Conservation (phyloP, 2,888 invertebrate species). For the Parasteatoda lunata region DNA sequence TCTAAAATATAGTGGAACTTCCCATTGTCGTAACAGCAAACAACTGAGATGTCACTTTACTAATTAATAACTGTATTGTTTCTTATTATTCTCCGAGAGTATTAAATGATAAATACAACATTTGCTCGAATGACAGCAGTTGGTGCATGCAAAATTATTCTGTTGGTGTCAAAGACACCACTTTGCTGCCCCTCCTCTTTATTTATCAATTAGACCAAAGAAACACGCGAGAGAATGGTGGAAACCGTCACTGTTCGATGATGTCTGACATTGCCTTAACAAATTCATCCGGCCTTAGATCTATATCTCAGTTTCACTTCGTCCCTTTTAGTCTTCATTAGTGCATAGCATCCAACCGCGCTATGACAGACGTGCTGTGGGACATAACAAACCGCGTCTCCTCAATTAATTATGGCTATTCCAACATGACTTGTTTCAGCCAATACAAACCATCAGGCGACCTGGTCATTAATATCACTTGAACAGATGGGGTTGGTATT, state of each 20-base stretch:
- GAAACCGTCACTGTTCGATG: neutral
- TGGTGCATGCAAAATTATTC: neutral
- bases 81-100: too few relatives aligned
- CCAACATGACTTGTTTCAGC: slow-evolving; percentile 41
- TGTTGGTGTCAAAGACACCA: slow-evolving; percentile 1
- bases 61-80: too few relatives aligned
- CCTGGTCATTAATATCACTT: slow-evolving; percentile 46
- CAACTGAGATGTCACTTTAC: too few relatives aligned
- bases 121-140: neutral
- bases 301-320: slow-evolving; percentile 15
- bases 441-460: slow-evolving; percentile 42
- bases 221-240: neutral
- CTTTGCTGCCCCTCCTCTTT: neutral
- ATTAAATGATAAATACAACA: too few relatives aligned
- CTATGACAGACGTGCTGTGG: slow-evolving; percentile 27
- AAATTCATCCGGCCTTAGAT: slow-evolving; percentile 1
- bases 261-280: neutral
- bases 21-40: too few relatives aligned
- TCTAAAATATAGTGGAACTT: too few relatives aligned
- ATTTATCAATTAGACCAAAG: neutral
- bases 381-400: slow-evolving; percentile 22
- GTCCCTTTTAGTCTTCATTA: slow-evolving; percentile 36
- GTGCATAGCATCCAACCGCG: slow-evolving; percentile 25
- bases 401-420: slow-evolving; percentile 53
- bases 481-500: slow-evolving; percentile 52